Evolutionary conservation across 2,888 invertebrate species (phyloP).

Genomic region (Sarcophaga caerulescens): DNA sequence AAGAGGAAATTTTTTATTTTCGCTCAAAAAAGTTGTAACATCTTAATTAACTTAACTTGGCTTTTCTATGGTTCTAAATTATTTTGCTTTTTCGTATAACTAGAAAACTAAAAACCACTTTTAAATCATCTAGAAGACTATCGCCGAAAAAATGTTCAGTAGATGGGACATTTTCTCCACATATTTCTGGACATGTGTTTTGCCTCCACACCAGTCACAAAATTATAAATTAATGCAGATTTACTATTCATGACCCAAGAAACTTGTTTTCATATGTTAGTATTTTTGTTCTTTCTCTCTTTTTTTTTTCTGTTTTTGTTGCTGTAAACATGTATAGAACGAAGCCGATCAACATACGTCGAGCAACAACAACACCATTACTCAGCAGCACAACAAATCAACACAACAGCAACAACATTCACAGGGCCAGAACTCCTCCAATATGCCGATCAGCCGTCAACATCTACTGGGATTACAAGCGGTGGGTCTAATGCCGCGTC

Average conservation of each 20-base stretch:
- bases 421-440: slow-evolving; percentile 69
- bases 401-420: slow-evolving; percentile 49
- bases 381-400: slow-evolving; percentile 62
- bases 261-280: slow-evolving; percentile 65
- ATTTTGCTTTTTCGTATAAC: no score
- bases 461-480: slow-evolving; percentile 78
- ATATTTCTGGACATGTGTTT: slow-evolving; percentile 68
- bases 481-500: slow-evolving; percentile 78
- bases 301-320: neutral
- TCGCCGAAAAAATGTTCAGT: slow-evolving; percentile 12
- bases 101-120: slow-evolving; percentile 53
- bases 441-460: slow-evolving; percentile 72
- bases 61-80: no score
- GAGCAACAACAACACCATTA: slow-evolving; percentile 51
- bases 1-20: no score
- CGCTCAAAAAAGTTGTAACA: no score
- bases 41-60: no score
- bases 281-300: slow-evolving; percentile 54
- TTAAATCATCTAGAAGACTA: slow-evolving; percentile 14
- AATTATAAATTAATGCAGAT: slow-evolving; percentile 70
- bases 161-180: slow-evolving; percentile 65
- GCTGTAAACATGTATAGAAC: slow-evolving; percentile 50
- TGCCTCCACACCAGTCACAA: slow-evolving; percentile 80
- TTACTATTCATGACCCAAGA: slow-evolving; percentile 27
- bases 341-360: slow-evolving; percentile 63